phyloP scores from a whole-genome alignment of 1,140 invertebrate genomes.

The Trigoniulus corallinus region DNA sequence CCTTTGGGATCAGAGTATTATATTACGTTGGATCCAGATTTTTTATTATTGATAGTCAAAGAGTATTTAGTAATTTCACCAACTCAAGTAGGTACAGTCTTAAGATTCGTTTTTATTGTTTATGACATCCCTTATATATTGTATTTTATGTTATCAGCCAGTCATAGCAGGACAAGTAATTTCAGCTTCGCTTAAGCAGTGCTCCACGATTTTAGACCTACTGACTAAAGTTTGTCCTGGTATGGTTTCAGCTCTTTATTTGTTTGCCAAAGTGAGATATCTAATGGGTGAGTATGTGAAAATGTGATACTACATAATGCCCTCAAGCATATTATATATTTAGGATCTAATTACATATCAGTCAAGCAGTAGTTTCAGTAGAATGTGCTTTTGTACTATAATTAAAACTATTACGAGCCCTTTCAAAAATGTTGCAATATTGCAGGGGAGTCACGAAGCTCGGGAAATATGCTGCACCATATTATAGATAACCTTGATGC shows the following conservation, averaged over 20 bases:
- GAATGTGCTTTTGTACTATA: no score
- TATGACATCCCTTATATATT: neutral
- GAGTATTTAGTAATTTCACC: conserved; percentile 60
- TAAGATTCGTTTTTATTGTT: conserved; percentile 1
- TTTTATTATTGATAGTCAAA: conserved; percentile 58
- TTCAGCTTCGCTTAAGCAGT: conserved; percentile 30
- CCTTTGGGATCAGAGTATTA: conserved; percentile 60
- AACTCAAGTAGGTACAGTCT: conserved; percentile 26
- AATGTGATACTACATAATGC: no score
- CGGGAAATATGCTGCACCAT: conserved; percentile 45
- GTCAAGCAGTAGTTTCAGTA: no score
- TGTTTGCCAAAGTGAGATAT: conserved; percentile 63
- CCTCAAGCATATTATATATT: no score
- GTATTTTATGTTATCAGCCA: conserved; percentile 21
- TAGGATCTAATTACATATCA: no score
- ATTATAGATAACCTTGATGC: conserved; percentile 53
- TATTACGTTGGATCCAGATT: conserved; percentile 60
- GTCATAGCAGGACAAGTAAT: conserved; percentile 28
- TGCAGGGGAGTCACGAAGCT: conserved; percentile 40
- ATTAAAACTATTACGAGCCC: conserved; percentile 1
- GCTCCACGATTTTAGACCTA: conserved; percentile 48
- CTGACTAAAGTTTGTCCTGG: conserved; percentile 66
- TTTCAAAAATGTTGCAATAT: conserved; percentile 8
- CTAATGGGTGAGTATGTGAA: conserved; percentile 43
- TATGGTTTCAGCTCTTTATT: conserved; percentile 48